These are phyloP conservation scores for Operophtera brumata DNA, from an alignment of 2,888 invertebrate genomes.

Conservation along the genomic window DNA sequence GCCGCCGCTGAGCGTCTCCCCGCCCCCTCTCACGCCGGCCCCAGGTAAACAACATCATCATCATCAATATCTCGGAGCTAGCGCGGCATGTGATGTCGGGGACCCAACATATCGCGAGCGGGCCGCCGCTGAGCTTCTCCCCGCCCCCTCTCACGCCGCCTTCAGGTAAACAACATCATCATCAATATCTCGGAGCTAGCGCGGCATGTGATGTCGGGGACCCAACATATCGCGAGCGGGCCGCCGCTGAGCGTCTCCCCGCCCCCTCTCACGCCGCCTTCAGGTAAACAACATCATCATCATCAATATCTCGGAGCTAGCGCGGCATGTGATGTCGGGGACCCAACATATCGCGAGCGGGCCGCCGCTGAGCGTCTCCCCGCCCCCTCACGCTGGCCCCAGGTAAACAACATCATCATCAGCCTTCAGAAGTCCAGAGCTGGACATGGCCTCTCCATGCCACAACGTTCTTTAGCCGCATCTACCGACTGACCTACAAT, in stretches of 20 bases:
- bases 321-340: conserved; percentile 84
- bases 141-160: conserved; percentile 58
- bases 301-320: conserved; percentile 42
- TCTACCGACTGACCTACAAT: no score
- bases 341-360: conserved; percentile 79
- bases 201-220: conserved; percentile 83
- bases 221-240: conserved; percentile 78
- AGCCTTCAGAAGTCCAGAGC: no score
- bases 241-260: conserved; percentile 76
- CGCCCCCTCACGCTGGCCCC: conserved; percentile 55
- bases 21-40: conserved; percentile 52
- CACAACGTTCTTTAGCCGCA: no score
- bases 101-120: conserved; percentile 77
- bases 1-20: conserved; percentile 76
- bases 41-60: conserved; percentile 45
- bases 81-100: conserved; percentile 85
- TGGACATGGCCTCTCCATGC: no score
- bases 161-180: conserved; percentile 45
- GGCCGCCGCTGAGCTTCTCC: conserved; percentile 75
- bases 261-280: conserved; percentile 53
- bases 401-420: conserved; percentile 40
- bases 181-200: conserved; percentile 56
- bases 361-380: conserved; percentile 76
- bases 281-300: conserved; percentile 42
- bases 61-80: background rate